Percentiles rank a stretch among this genome's conserved stretches.
Evolutionary conservation across 2,113 vertebrate species (phyloP).

Genomic region (Apteryx mantelli): DNA sequence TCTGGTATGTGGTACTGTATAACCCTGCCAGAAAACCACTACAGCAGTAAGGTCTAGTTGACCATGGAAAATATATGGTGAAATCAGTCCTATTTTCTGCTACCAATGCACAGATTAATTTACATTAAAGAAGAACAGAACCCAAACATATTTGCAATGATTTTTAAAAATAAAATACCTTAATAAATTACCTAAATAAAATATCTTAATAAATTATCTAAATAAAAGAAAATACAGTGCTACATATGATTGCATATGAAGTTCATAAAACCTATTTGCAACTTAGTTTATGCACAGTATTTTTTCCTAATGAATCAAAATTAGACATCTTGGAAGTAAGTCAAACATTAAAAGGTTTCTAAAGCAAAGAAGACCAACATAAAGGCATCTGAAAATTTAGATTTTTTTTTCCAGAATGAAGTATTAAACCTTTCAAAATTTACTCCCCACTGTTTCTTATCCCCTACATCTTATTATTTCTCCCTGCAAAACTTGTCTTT

Average conservation of each 20-base stretch:
- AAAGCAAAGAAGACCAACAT: background rate
- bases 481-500: background rate
- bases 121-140: background rate
- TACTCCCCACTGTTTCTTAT: background rate
- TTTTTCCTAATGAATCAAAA: background rate
- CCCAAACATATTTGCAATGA: background rate
- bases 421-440: background rate
- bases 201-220: no score
- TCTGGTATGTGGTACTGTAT: rapidly evolving
- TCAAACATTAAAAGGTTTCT: background rate
- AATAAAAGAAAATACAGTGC: no score
- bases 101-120: background rate
- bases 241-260: background rate
- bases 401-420: background rate
- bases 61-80: background rate
- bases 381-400: background rate
- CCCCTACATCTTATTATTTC: background rate
- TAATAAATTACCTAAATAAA: background rate
- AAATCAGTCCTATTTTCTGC: background rate
- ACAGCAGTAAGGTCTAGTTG: background rate
- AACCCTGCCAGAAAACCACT: background rate
- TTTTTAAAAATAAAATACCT: background rate
- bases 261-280: background rate
- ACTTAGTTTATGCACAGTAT: background rate
- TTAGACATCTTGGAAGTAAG: background rate